phyloP scores from a whole-genome alignment of 2,888 invertebrate genomes.

The Ashinkailepas kermadecensis region DNA sequence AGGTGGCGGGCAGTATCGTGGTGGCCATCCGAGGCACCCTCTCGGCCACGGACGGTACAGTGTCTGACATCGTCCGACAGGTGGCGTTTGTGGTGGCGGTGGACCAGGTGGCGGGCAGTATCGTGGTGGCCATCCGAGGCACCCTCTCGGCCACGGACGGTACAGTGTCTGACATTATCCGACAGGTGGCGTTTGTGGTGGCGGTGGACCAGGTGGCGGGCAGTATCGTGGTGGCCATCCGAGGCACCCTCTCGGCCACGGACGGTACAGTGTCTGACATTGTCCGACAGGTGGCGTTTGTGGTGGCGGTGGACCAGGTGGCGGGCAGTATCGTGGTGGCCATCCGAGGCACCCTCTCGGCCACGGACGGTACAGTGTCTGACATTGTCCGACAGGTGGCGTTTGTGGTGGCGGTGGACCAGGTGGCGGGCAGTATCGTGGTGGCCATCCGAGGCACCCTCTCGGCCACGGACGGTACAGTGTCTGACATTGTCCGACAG shows the following conservation, averaged over 20 bases:
- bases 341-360: slow-evolving; percentile 75
- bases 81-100: slow-evolving; percentile 78
- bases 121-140: slow-evolving; percentile 76
- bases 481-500: slow-evolving; percentile 46
- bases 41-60: slow-evolving; percentile 71
- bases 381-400: slow-evolving; percentile 56
- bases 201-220: slow-evolving; percentile 70
- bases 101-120: slow-evolving; percentile 68
- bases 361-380: slow-evolving; percentile 67
- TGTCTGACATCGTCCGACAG: slow-evolving; percentile 46
- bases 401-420: slow-evolving; percentile 77
- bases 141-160: slow-evolving; percentile 75
- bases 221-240: slow-evolving; percentile 70
- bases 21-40: slow-evolving; percentile 78
- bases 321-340: slow-evolving; percentile 70
- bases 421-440: slow-evolving; percentile 68
- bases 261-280: slow-evolving; percentile 56
- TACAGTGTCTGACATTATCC: slow-evolving; percentile 31
- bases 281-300: slow-evolving; percentile 66
- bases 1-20: slow-evolving; percentile 68
- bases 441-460: slow-evolving; percentile 78
- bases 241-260: slow-evolving; percentile 75
- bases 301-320: slow-evolving; percentile 73
- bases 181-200: slow-evolving; percentile 76
- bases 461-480: slow-evolving; percentile 71